phyloP scores from a whole-genome alignment of 2,113 vertebrate species.

The Chrysochloris asiatica region DNA sequence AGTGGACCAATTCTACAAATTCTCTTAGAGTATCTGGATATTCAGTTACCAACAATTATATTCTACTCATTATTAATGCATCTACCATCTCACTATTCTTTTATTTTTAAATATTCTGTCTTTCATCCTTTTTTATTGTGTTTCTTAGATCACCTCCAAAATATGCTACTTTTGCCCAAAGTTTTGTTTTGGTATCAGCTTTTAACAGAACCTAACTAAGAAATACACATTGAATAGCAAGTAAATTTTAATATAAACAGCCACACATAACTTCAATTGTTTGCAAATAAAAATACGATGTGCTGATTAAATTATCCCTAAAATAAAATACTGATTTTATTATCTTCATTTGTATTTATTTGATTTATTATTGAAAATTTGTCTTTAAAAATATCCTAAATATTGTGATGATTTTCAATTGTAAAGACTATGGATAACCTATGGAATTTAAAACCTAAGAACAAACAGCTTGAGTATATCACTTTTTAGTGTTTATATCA shows the following conservation, averaged over 20 bases:
- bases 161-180: neutral
- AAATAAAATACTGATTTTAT: neutral
- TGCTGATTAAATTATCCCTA: neutral
- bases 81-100: too few relatives aligned
- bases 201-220: neutral
- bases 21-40: too few relatives aligned
- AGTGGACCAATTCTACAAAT: too few relatives aligned
- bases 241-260: neutral
- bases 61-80: too few relatives aligned
- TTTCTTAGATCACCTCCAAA: neutral
- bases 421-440: neutral
- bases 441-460: neutral
- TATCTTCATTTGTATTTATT: neutral
- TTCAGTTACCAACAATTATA: too few relatives aligned
- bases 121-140: too few relatives aligned
- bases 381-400: neutral
- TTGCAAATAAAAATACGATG: neutral
- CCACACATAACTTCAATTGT: neutral
- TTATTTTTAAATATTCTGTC: too few relatives aligned
- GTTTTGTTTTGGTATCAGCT: too few relatives aligned
- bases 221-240: neutral
- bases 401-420: neutral
- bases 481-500: neutral
- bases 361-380: slow-evolving; percentile 6
- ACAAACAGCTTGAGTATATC: neutral